These are phyloP conservation scores for Pipistrellus pipistrellus DNA, from an alignment of 2,797 vertebrate genomes.

Conservation along the genomic window DNA sequence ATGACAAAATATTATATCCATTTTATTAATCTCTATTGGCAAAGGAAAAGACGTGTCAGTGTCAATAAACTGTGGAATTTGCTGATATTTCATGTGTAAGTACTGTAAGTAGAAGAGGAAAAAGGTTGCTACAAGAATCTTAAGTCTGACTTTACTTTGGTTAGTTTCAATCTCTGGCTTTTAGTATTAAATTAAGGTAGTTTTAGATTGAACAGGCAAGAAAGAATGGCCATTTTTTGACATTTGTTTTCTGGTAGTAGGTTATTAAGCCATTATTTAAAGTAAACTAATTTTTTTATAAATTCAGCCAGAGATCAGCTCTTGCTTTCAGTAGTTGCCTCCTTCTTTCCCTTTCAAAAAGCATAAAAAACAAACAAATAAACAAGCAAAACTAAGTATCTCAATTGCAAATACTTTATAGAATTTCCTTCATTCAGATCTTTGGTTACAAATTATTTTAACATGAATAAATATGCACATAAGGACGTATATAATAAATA, in stretches of 20 bases:
- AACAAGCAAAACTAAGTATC: neutral
- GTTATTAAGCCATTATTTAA: slow-evolving; percentile 66
- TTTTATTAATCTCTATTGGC: neutral
- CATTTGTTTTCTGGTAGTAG: slow-evolving; percentile 65
- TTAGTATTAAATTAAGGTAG: slow-evolving; percentile 28
- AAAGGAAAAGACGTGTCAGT: neutral
- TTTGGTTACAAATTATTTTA: slow-evolving; percentile 41
- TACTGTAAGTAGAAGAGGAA: neutral
- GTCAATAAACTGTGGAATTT: slow-evolving; percentile 1
- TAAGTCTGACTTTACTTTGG: slow-evolving; percentile 40
- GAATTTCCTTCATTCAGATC: slow-evolving; percentile 3
- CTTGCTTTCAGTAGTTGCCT: neutral
- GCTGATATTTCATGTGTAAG: neutral
- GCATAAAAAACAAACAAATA: neutral
- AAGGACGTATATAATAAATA: slow-evolving; percentile 36
- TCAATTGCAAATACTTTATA: slow-evolving; percentile 39
- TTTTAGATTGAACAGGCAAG: slow-evolving; percentile 44
- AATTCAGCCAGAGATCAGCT: neutral
- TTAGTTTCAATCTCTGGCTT: slow-evolving; percentile 54
- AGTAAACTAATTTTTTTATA: slow-evolving; percentile 51
- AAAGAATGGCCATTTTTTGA: slow-evolving; percentile 38
- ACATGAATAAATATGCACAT: slow-evolving; percentile 16
- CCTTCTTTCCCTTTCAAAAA: neutral
- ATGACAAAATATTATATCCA: slow-evolving; percentile 29
- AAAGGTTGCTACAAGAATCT: neutral